These are phyloP conservation scores for Nasua narica DNA, from an alignment of 2,797 vertebrate species.

Conservation along the genomic window DNA sequence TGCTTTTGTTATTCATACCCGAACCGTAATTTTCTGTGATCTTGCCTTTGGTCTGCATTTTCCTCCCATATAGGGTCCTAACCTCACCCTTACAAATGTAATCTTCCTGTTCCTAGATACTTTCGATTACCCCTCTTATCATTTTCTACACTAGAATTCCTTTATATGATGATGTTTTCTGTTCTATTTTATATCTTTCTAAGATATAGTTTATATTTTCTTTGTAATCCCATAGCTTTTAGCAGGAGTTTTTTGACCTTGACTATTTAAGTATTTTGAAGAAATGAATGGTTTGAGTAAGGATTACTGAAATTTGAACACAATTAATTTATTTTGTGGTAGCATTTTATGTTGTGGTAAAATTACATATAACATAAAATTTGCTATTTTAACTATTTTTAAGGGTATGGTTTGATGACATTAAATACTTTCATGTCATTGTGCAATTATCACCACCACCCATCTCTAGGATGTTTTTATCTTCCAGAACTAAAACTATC, in stretches of 20 bases:
- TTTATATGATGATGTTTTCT: not conserved
- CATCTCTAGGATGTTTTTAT: not conserved
- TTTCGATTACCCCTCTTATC: not conserved
- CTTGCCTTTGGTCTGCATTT: not conserved
- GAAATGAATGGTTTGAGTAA: not conserved
- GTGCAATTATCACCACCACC: not conserved
- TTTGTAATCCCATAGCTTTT: not conserved
- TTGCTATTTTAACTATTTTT: not conserved
- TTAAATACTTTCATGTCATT: not conserved
- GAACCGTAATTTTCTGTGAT: not conserved
- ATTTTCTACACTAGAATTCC: not conserved
- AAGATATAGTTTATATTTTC: not conserved
- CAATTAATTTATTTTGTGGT: not conserved
- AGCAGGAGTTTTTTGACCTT: not conserved
- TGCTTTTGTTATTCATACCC: not conserved
- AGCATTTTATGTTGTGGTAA: not conserved
- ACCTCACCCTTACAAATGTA: not conserved
- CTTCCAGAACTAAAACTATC: not conserved
- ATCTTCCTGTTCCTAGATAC: not conserved
- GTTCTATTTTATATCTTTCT: not conserved
- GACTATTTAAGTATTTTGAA: not conserved
- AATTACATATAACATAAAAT: not conserved
- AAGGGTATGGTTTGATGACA: not conserved
- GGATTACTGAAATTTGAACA: not conserved
- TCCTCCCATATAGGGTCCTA: not conserved